Base-by-base conservation (phyloP, 1,140 invertebrate species). In the Penaeus vannamei region DNA sequence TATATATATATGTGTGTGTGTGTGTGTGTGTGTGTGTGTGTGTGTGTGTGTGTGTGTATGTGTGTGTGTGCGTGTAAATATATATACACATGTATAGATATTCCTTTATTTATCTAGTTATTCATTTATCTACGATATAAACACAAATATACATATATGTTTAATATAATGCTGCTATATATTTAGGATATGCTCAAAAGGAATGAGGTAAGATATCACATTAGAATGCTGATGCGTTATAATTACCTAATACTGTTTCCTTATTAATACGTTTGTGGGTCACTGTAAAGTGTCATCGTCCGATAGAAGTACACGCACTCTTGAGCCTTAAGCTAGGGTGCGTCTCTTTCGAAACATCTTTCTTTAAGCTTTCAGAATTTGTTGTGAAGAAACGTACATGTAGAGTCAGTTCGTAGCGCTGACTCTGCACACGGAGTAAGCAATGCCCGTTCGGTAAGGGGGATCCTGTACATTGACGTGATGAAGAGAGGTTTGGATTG, bases 201-300 rank as follows among this genome's bases (percentile, higher is more conserved):
- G 72, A 76, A 76, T 76, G 72, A 76, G 72, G 72, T 76, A 76
- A 76, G 72, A 76, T 76, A 76, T 76, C 72, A 76, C 72, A 76
- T 76, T 76, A 76, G 72, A 76, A 17, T 36, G 72, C 29, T 76
- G 72, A 32, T 32, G 23, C n/a, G 42, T 76, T 32, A 76, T 29
- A 7, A 29, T 36, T 76, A 76, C 29, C n/a, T 29, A 20, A 36
- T 76, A 76, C 19, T 76, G 29, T 76, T 76, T 23, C 20, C 72
- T 76, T n/a, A 29, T 19, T 29, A 29, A 76, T 26, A 76, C 19
- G 32, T 76, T 76, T 23, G 26, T 76, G 5, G 29, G 29, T 32
- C 8, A 32, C 26, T 36, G 29, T 8, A 76, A 32, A 76, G 42
- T 76, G 19, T 12, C 26, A 76, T 76, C 42, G 19, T 4, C 29